A percentile compares a stretch with the other conserved stretches of the same genome.
These are phyloP conservation scores for Spinus olivaceus DNA, from an alignment of 2,797 vertebrate genomes.

Conservation along the genomic window DNA sequence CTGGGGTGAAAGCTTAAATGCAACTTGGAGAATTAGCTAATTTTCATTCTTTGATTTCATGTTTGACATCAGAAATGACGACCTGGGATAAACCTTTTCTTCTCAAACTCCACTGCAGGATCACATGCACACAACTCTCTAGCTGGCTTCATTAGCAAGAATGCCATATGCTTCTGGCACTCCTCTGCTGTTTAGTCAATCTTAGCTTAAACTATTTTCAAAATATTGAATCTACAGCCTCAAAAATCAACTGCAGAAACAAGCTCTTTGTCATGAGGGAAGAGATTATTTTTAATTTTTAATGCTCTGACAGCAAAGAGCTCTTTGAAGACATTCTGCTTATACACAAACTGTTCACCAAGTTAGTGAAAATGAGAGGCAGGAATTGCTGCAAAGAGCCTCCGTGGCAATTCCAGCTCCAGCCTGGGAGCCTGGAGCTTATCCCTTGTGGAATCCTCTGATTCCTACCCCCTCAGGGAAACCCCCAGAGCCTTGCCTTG, in stretches of 20 bases:
- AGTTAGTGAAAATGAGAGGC: not conserved
- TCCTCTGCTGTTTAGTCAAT: constrained; percentile 2
- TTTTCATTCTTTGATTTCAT: not conserved
- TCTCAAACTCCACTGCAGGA: not conserved
- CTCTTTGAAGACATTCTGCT: not conserved
- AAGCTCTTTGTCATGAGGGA: not conserved
- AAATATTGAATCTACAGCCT: constrained; percentile 49
- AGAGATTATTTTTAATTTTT: not conserved
- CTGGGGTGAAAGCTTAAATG: not conserved
- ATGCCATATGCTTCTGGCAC: constrained; percentile 55
- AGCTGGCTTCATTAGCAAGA: constrained; percentile 6
- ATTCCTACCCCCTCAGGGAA: not conserved
- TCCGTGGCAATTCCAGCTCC: not conserved
- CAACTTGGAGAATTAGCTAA: not conserved
- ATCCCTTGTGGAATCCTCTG: not conserved
- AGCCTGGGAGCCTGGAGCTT: not conserved
- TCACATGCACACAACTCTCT: not conserved
- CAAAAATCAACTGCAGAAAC: not conserved
- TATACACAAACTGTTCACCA: not conserved
- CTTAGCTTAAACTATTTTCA: constrained; percentile 26
- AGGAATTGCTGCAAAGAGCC: not conserved
- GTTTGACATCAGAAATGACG: not conserved
- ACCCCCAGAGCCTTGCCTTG: not conserved
- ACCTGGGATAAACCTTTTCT: not conserved
- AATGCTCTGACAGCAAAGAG: not conserved